A percentile compares a stretch with the other conserved stretches of the same genome.
Evolutionary conservation across 23 tunicate genomes (phyloP).

Genomic region (Ascidia mentula): DNA sequence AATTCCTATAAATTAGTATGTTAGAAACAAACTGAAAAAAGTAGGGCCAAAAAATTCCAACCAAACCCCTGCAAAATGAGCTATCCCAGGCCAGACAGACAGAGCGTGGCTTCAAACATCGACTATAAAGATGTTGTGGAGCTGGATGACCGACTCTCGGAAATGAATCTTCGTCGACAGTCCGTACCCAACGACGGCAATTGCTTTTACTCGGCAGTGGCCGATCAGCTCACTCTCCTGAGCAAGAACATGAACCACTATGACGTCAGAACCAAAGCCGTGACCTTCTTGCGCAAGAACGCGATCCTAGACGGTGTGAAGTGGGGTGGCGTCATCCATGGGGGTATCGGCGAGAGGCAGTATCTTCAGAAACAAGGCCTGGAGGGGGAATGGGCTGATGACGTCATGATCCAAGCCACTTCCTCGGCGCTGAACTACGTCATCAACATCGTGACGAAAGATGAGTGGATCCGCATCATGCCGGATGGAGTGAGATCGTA

Average conservation of each 20-base stretch:
- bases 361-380: conserved; percentile 30
- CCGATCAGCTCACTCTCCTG: conserved; percentile 35
- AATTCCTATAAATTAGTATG: too few species aligned
- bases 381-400: conserved; percentile 46
- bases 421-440: conserved; percentile 36
- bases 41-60: neutral
- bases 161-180: conserved; percentile 7
- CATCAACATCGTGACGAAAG: conserved; percentile 49
- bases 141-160: conserved; percentile 10
- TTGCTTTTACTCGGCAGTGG: conserved; percentile 68
- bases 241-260: neutral
- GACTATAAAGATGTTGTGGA: conserved; percentile 9
- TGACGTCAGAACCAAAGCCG: conserved; percentile 22
- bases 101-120: neutral
- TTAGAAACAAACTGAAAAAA: neutral
- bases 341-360: conserved; percentile 30
- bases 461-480: conserved; percentile 1
- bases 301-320: conserved; percentile 24
- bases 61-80: neutral
- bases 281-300: conserved; percentile 29
- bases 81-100: neutral
- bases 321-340: conserved; percentile 28
- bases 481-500: neutral
- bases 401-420: conserved; percentile 53
- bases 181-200: conserved; percentile 59